phyloP scores from a whole-genome alignment of 2,113 vertebrate genomes.

The Baryphthengus martii region DNA sequence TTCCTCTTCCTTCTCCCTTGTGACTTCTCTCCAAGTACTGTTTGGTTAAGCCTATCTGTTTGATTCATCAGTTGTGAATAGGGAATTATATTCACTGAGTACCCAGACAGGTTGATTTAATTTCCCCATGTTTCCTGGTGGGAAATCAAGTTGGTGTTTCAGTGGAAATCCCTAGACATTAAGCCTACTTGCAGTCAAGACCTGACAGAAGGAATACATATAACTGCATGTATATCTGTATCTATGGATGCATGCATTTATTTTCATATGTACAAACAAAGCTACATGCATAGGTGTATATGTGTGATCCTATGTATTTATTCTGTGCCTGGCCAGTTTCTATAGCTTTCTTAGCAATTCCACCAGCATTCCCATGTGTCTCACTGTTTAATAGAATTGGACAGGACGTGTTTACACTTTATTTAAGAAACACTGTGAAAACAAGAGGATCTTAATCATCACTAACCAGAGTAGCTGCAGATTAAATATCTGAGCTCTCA shows the following conservation, averaged over 20 bases:
- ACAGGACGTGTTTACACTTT: slow-evolving; percentile 27
- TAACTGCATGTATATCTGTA: neutral
- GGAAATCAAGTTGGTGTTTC: slow-evolving; percentile 58
- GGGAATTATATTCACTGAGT: slow-evolving; percentile 22
- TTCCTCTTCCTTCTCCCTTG: neutral
- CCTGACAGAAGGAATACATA: neutral
- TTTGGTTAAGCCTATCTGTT: slow-evolving; percentile 34
- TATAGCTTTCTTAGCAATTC: neutral
- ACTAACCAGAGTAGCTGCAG: slow-evolving; percentile 13
- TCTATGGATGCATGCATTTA: neutral
- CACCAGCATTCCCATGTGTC: neutral
- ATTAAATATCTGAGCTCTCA: slow-evolving; percentile 37
- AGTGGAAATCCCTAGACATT: slow-evolving; percentile 19
- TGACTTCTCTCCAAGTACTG: neutral
- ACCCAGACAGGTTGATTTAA: slow-evolving; percentile 55
- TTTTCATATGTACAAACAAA: neutral
- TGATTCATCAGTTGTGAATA: slow-evolving; percentile 29
- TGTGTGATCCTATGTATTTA: neutral
- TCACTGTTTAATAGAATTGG: slow-evolving; percentile 8
- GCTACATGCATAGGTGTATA: neutral
- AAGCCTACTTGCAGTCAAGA: neutral
- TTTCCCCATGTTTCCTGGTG: slow-evolving; percentile 37
- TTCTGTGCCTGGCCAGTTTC: neutral
- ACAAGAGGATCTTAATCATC: slow-evolving; percentile 61
- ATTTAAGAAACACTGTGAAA: slow-evolving; percentile 42